These are phyloP conservation scores for Lymantria dispar DNA, from an alignment of 2,888 invertebrate species.

Conservation along the genomic window DNA sequence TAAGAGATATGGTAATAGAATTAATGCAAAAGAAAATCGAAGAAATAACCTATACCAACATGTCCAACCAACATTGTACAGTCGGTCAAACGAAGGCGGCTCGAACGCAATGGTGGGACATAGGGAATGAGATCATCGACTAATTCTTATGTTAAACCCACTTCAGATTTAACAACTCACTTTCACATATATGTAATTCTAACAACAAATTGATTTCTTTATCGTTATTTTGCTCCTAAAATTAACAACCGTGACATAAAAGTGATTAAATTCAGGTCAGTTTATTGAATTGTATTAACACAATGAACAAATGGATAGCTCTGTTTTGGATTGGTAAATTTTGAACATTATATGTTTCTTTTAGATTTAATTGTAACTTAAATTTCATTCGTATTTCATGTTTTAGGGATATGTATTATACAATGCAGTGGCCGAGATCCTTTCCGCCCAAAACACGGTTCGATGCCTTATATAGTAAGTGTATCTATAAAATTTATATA, in stretches of 20 bases:
- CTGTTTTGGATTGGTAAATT: slow-evolving; percentile 40
- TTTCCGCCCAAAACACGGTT: slow-evolving; percentile 45
- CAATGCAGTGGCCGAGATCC: slow-evolving; percentile 47
- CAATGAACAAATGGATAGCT: slow-evolving; percentile 47
- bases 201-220: slow-evolving; percentile 1
- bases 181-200: no score
- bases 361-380: slow-evolving; percentile 3
- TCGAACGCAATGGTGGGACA: no score
- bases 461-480: slow-evolving; percentile 60
- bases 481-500: no score
- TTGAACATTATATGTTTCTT: slow-evolving; percentile 1
- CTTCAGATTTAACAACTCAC: no score
- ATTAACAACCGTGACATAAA: slow-evolving; percentile 28
- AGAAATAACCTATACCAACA: no score
- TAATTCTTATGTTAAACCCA: no score
- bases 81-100: no score
- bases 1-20: no score
- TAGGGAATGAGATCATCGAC: no score
- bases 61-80: no score
- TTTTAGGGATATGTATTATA: slow-evolving; percentile 28
- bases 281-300: slow-evolving; percentile 18
- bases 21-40: no score
- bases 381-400: background rate
- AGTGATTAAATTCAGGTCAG: slow-evolving; percentile 22
- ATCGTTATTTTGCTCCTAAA: slow-evolving; percentile 25